phyloP scores from a whole-genome alignment of 2,888 invertebrate species.

The Tenthredo livida region DNA sequence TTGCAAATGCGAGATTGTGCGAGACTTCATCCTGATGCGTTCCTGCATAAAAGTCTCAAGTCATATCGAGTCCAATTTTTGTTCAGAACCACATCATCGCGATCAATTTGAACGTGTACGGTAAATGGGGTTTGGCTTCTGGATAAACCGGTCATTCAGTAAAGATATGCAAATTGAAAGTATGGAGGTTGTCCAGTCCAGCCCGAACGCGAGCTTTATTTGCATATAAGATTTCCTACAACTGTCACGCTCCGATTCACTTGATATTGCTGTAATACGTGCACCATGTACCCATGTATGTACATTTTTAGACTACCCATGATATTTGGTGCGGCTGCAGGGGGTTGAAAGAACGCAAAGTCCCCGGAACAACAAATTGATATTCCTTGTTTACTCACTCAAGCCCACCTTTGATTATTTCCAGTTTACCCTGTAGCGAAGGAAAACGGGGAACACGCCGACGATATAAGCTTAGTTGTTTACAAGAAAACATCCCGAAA shows the following conservation, averaged over 20 bases:
- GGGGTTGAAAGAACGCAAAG: slow-evolving; percentile 14
- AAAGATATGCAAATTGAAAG: slow-evolving; percentile 38
- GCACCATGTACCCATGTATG: not conserved
- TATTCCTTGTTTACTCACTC: slow-evolving; percentile 44
- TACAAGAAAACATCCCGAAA: slow-evolving; percentile 27
- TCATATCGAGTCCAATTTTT: not conserved
- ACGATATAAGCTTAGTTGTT: slow-evolving; percentile 19
- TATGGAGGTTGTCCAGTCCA: slow-evolving; percentile 5
- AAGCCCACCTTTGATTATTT: slow-evolving; percentile 20
- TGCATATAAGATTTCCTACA: slow-evolving; percentile 1
- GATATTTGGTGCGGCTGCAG: not conserved
- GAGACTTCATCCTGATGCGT: not conserved
- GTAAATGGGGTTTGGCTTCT: not conserved
- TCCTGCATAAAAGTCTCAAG: not conserved
- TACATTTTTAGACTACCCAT: not conserved
- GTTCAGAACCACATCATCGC: not conserved
- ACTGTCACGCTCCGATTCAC: slow-evolving; percentile 11
- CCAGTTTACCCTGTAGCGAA: not conserved
- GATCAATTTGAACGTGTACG: slow-evolving; percentile 14
- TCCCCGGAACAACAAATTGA: slow-evolving; percentile 45
- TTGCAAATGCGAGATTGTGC: not conserved
- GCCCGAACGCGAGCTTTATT: not conserved
- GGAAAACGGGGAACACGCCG: not conserved
- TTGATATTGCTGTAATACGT: slow-evolving; percentile 15
- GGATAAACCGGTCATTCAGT: slow-evolving; percentile 15